Percentiles rank a stretch among this genome's conserved stretches.
Conservation (phyloP, 2,888 invertebrate species). For the Poecilobothrus nobilitatus region DNA sequence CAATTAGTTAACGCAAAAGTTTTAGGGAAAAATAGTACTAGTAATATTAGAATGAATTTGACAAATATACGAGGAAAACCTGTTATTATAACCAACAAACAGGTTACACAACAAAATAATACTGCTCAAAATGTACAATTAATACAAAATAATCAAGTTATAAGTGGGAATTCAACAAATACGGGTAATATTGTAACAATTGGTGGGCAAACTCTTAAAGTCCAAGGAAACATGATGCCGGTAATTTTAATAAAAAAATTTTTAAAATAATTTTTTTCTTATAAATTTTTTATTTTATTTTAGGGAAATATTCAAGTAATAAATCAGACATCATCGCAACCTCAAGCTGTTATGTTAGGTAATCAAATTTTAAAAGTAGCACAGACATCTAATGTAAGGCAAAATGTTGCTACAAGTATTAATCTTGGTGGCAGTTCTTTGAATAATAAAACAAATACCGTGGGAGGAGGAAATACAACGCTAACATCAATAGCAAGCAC, state of each 20-base stretch:
- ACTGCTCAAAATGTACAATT: constrained; percentile 42
- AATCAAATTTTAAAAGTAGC: constrained; percentile 41
- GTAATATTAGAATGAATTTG: constrained; percentile 47
- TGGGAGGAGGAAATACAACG: constrained; percentile 19
- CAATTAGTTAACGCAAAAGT: constrained; percentile 47
- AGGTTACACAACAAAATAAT: constrained; percentile 21
- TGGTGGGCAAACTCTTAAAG: constrained; percentile 40
- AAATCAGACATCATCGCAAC: constrained; percentile 25
- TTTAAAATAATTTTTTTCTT: neutral
- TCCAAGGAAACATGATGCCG: constrained; percentile 36
- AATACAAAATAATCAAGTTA: constrained; percentile 31
- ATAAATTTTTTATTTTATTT: constrained; percentile 8
- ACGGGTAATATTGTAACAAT: constrained; percentile 32
- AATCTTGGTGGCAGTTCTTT: neutral
- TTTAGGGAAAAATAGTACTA: constrained; percentile 32
- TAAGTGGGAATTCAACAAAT: constrained; percentile 12
- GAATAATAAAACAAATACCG: constrained; percentile 11
- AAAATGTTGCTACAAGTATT: constrained; percentile 20
- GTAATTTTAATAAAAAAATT: constrained; percentile 14
- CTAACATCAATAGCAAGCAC: constrained; percentile 25
- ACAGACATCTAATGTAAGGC: constrained; percentile 28
- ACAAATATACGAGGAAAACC: constrained; percentile 52
- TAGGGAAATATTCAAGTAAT: constrained; percentile 27
- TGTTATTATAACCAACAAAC: constrained; percentile 47
- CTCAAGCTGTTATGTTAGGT: constrained; percentile 43